These are phyloP conservation scores for Mionectes olivaceus DNA, from an alignment of 2,797 vertebrate genomes.

Conservation along the genomic window DNA sequence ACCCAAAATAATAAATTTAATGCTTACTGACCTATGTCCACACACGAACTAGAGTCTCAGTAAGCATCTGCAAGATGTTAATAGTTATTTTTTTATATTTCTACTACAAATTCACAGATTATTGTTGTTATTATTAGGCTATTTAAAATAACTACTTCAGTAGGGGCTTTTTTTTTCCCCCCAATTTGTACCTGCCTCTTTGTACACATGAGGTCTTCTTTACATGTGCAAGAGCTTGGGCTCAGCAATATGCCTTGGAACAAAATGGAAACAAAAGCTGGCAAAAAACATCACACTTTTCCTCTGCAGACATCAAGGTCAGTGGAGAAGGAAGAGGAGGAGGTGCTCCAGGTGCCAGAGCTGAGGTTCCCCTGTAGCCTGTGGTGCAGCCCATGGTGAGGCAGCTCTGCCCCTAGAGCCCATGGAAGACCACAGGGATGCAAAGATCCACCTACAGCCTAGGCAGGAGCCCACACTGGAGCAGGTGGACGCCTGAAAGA, in stretches of 20 bases:
- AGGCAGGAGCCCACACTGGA: background rate
- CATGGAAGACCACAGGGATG: background rate
- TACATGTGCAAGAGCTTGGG: background rate
- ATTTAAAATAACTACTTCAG: background rate
- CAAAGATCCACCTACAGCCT: background rate
- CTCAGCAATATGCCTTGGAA: background rate
- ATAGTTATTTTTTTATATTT: background rate
- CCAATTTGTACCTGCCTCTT: background rate
- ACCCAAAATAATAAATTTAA: background rate
- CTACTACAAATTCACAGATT: background rate
- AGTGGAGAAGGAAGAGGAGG: background rate
- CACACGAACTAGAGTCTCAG: background rate
- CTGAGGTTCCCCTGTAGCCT: background rate
- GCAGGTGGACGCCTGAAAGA: background rate
- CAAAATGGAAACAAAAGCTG: background rate
- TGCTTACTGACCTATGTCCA: background rate
- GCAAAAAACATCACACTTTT: background rate
- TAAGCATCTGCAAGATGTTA: background rate
- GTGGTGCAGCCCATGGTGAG: background rate
- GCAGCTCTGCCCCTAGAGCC: background rate
- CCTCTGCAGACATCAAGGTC: background rate
- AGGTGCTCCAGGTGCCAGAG: background rate
- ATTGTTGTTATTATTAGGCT: background rate
- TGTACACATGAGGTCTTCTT: background rate
- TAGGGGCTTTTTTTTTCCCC: fast-evolving